A percentile compares a stretch with the other conserved stretches of the same genome.
phyloP scores from a whole-genome alignment of 2,888 invertebrate species.

The Achlya flavicornis region DNA sequence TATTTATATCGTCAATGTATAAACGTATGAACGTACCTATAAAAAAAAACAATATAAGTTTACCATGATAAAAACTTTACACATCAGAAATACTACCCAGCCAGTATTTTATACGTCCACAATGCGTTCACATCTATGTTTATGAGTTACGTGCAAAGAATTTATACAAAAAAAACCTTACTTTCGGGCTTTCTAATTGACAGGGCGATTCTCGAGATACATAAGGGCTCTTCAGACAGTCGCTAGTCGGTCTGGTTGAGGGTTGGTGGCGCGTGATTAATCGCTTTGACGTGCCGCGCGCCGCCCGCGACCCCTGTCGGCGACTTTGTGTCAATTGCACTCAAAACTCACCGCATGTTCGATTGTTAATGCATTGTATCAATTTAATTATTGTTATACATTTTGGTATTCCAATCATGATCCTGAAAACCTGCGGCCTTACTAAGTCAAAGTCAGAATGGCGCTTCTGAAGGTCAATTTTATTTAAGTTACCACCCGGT shows the following conservation, averaged over 20 bases:
- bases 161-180: not conserved
- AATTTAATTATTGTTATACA: not conserved
- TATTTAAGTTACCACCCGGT: too few relatives aligned
- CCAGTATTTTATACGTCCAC: too few relatives aligned
- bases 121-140: too few relatives aligned
- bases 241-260: slow-evolving; percentile 19
- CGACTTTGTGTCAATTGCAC: slow-evolving; percentile 10
- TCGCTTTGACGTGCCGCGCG: slow-evolving; percentile 50
- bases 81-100: too few relatives aligned
- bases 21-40: too few relatives aligned
- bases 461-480: too few relatives aligned
- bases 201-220: slow-evolving; percentile 25
- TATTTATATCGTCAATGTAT: too few relatives aligned
- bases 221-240: slow-evolving; percentile 19
- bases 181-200: slow-evolving; percentile 22
- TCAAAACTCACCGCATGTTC: not conserved
- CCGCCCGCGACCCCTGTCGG: slow-evolving; percentile 22
- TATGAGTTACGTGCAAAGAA: too few relatives aligned
- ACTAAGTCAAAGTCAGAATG: too few relatives aligned
- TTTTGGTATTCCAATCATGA: not conserved
- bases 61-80: too few relatives aligned
- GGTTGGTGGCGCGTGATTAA: slow-evolving; percentile 53
- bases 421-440: too few relatives aligned
- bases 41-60: too few relatives aligned
- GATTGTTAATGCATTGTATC: not conserved